Evolutionary conservation across 2,888 invertebrate species (phyloP), one percentile per base, ranked within the genome.

Genomic region (Pachydiplax longipennis): DNA sequence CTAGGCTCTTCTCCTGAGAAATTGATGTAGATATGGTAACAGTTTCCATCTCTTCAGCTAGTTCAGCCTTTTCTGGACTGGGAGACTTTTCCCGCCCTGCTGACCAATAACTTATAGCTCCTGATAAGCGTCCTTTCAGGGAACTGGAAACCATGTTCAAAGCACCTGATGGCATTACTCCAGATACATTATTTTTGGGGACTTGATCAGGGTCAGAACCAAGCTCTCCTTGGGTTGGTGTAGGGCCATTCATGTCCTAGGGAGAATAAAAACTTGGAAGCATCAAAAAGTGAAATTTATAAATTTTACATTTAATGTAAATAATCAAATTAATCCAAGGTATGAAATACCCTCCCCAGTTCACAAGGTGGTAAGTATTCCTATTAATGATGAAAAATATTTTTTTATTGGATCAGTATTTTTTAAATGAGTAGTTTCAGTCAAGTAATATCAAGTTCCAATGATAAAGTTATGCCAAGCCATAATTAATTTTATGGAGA

Each of bases 51-150:
- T 80, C 82, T 40, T 73, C 87, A 25, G 83, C 37, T 44, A 80
- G 37, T 44, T 87, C 91, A 13, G 91, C 91, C 65, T 92, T 92
- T 25, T 91, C 92, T 31, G 91, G 91, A 6, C 90, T 92, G 92
- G 81, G 92, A 92, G 40, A 92, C 92, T 90, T 92, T 53, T 92
- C 92, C 37, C 91, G 90, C 13, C 92, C 92, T 1, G 87, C 87
- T 61, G 92, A 91, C 92, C 92, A 92, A 90, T 92, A 92, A 61
- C 82, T 92, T 81, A 92, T 90, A n/a, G 92, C 92, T n/a, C 92
- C 92, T 25, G 92, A 91, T 25, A 92, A 91, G 35, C 92, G 91
- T 13, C 92, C 92, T 91, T 92, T 92, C 8, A 92, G 5, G 10
- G 73, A 90, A 25, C 92, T 91, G 8, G 92, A 90, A 81, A 92